phyloP scores from a whole-genome alignment of 2,888 invertebrate species.

The Epiblema foenella region DNA sequence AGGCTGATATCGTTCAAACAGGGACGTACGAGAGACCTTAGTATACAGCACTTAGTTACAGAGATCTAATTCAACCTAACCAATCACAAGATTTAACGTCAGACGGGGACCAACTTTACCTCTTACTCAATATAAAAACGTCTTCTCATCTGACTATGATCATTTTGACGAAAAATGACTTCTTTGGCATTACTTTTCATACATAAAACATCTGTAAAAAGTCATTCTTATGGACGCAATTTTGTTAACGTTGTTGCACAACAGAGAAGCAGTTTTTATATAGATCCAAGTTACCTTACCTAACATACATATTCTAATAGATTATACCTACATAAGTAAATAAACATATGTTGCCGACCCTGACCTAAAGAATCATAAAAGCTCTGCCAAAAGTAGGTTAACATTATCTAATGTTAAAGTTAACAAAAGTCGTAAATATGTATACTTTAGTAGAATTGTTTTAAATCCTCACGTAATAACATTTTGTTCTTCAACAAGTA shows the following conservation, averaged over 20 bases:
- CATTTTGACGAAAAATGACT: slow-evolving; percentile 5
- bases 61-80: neutral
- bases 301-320: neutral
- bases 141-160: neutral
- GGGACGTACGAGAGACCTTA: neutral
- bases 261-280: neutral
- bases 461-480: slow-evolving; percentile 28
- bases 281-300: neutral
- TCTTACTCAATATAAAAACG: neutral
- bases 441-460: slow-evolving; percentile 22
- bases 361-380: slow-evolving; percentile 18
- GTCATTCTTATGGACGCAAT: slow-evolving; percentile 7
- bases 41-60: slow-evolving; percentile 11
- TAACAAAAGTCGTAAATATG: slow-evolving; percentile 30
- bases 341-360: neutral
- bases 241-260: slow-evolving; percentile 5
- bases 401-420: slow-evolving; percentile 25
- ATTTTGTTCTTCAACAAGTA: slow-evolving; percentile 33
- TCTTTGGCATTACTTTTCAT: slow-evolving; percentile 17
- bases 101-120: neutral
- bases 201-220: neutral
- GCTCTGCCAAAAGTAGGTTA: slow-evolving; percentile 16
- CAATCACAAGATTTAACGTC: neutral
- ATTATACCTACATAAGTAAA: neutral
- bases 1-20: neutral